Base-by-base conservation (phyloP, 1,140 invertebrate species). In the Cydia amplana region DNA sequence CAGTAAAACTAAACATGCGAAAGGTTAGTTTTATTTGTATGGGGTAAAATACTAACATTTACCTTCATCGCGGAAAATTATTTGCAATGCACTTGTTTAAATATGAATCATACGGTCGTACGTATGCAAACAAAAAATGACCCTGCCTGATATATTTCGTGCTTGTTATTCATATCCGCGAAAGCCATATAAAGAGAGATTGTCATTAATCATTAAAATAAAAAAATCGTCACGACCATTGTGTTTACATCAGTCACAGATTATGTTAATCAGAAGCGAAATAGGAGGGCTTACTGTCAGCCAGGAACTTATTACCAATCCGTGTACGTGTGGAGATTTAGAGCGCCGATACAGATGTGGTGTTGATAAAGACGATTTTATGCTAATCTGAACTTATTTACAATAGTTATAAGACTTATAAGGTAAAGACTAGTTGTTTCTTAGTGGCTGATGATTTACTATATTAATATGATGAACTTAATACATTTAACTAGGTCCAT, bases 181-280 rank as follows among this genome's bases (percentile, higher is more conserved):
- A 65, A 65, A 65, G 64, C 64, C 64, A 32, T 65, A 65, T 65
- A 65, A 65, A 65, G 64, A 65, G 28, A 65, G 55, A 60, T 60
- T 60, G 55, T 60, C 55, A 60, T 60, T 65, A 28, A 65, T 65
- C 28, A 65, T 65, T 65, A 65, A 65, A 36, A 16, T 65, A 32
- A 65, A 72, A 72, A 72, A 72, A 43, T 32, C 36, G 70, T 49
- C 36, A 72, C 36, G 36, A 72, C 67, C 32, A 72, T 72, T 46
- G 46, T 72, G 20, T 49, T 46, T 49, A 72, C 46, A 65, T 65
- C 64, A 23, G 64, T 32, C 40, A 76, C 43, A 80, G 83, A 85
- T 87, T 87, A 87, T 87, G 86, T 81, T 83, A 87, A 87, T 87
- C 79, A 81, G 81, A 85, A 82, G 80, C 82, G 76, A 74, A 78